A percentile compares a stretch with the other conserved stretches of the same genome.
Evolutionary conservation across 2,113 vertebrate species (phyloP).

Genomic region (Channa maculata): DNA sequence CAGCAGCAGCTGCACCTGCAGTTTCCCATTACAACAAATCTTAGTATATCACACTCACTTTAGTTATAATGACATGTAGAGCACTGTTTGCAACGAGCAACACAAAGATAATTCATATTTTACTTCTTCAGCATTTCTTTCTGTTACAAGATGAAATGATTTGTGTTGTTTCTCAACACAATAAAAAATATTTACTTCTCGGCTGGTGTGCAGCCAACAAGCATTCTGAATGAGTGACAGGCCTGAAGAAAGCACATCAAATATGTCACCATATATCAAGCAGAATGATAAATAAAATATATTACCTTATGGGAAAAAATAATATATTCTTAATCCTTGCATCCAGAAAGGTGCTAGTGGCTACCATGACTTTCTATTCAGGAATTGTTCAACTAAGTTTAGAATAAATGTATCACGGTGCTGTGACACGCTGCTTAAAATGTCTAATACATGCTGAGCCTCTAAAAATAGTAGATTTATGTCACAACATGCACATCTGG

Average conservation of each 20-base stretch:
- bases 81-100: slow-evolving; percentile 1
- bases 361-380: slow-evolving; percentile 1
- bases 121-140: neutral
- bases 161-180: neutral
- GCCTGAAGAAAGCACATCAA: neutral
- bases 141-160: slow-evolving; percentile 2
- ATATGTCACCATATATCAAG: slow-evolving; percentile 7
- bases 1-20: slow-evolving; percentile 53
- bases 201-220: slow-evolving; percentile 19
- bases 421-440: slow-evolving; percentile 5
- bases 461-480: neutral
- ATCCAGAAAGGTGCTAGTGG: slow-evolving; percentile 35
- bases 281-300: slow-evolving; percentile 15
- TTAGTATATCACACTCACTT: slow-evolving; percentile 6
- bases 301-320: neutral
- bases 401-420: slow-evolving; percentile 32
- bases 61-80: neutral
- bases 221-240: slow-evolving; percentile 18
- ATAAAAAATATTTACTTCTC: neutral
- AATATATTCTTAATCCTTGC: neutral
- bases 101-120: slow-evolving; percentile 7
- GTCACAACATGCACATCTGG: neutral
- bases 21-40: slow-evolving; percentile 18
- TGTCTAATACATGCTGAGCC: neutral
- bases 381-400: slow-evolving; percentile 36